Evolutionary conservation across 2,113 vertebrate genomes (phyloP), one percentile per base, ranked within the genome.

Genomic region (Lamprologus ornatipinnis): DNA sequence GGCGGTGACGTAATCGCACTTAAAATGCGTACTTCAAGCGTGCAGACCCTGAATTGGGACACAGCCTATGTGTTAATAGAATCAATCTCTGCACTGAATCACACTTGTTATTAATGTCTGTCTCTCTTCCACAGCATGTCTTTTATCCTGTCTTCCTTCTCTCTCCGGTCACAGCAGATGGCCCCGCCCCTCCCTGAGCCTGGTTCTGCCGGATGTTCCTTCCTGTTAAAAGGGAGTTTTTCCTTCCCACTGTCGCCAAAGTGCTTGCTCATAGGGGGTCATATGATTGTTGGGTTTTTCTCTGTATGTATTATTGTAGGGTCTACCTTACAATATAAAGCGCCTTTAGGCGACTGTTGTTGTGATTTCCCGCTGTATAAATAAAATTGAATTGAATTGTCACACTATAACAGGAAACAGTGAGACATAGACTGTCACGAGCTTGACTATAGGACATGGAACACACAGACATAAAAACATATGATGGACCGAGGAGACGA

Each of bases 151-250:
- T 57, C 23, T 28, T 57, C 54, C 4, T 28, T 57, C 12, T 57
- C 23, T 57, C 54, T 3, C 31, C 6, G 6, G 31, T 53, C 19
- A 1, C 51, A 53, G 9, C 19, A 53, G 51, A 53, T 53, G 51
- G 3, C 19, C 9, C 49, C 5, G 51, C 19, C 9, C 19, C 19
- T 53, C 51, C 54, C 54, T 28, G 54, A 57, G 54, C 54, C 54
- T 28, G 54, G 0, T 57, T 57, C 54, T 57, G 54, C 12, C 0
- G 2, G 23, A 57, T 0, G 23, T 28, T 28, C 0, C 54, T 55
- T 7, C 54, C 21, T 14, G 54, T 57, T 57, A 57, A 57, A 57
- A 28, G 12, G 54, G 23, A 57, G 23, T 57, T 57, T 57, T 28
- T 57, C 54, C 4, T 28, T 14, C 54, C 0, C 54, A 57, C 54